Percentiles rank a stretch among this genome's conserved stretches.
These are phyloP conservation scores for Adelognathus sp. DNA, from an alignment of 2,888 invertebrate species.

Conservation along the genomic window DNA sequence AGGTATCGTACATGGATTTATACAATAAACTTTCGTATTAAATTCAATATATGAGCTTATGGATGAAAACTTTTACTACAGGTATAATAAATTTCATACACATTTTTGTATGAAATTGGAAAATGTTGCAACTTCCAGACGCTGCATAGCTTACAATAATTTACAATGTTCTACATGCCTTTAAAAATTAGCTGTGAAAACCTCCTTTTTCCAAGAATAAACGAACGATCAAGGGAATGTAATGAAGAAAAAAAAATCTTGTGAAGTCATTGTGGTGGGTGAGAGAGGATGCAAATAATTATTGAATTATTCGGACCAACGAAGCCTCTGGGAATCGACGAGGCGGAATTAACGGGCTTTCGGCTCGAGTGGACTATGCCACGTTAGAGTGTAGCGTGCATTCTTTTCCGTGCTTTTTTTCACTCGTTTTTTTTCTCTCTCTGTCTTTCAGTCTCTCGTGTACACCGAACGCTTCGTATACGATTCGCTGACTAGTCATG, in stretches of 20 bases:
- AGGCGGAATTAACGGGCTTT: conserved; percentile 35
- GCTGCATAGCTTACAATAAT: no score
- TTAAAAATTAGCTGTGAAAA: background rate
- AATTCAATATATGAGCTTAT: no score
- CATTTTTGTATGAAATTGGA: no score
- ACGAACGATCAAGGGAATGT: background rate
- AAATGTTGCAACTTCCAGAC: no score
- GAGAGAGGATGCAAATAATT: conserved; percentile 50
- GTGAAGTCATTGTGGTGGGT: background rate
- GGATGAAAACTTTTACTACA: no score
- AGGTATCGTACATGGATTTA: no score
- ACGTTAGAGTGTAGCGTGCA: conserved; percentile 30
- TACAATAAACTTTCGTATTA: no score
- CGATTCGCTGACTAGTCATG: conserved; percentile 56
- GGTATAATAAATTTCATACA: no score
- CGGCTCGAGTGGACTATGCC: conserved; percentile 7
- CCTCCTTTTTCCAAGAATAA: background rate
- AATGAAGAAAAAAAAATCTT: conserved; percentile 15
- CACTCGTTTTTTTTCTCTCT: conserved; percentile 14
- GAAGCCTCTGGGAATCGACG: conserved; percentile 45
- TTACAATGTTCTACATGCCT: no score
- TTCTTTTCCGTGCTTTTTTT: conserved; percentile 2
- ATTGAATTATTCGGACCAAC: conserved; percentile 52
- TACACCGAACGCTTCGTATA: conserved; percentile 23
- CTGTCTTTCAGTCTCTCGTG: conserved; percentile 36